phyloP scores from a whole-genome alignment of 2,113 vertebrate genomes.

The Malurus cyaneus region DNA sequence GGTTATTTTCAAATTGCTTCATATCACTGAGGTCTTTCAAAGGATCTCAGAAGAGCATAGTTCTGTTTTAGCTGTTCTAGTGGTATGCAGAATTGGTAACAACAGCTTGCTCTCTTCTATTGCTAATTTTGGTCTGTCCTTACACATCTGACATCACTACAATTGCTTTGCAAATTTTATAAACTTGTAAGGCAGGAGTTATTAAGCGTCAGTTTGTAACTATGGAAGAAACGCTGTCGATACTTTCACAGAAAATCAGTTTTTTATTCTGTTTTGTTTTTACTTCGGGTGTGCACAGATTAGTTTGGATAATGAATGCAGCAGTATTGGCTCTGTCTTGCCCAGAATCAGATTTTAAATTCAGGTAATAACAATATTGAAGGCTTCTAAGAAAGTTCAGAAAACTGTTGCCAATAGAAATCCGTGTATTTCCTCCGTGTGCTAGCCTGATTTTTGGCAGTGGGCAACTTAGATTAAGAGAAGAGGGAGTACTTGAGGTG shows the following conservation, averaged over 20 bases:
- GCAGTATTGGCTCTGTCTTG: neutral
- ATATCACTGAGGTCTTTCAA: neutral
- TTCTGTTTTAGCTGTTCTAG: neutral
- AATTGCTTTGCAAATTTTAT: constrained; percentile 25
- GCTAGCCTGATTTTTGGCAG: neutral
- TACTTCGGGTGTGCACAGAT: neutral
- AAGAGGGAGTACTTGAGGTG: neutral
- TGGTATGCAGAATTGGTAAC: neutral
- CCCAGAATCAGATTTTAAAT: neutral
- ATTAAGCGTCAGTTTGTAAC: constrained; percentile 46
- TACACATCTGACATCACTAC: neutral
- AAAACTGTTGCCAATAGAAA: neutral
- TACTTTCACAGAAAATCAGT: neutral
- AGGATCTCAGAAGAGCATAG: neutral
- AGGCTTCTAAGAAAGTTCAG: neutral
- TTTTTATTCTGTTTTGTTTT: neutral
- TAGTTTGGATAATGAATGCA: neutral
- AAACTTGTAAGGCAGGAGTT: neutral
- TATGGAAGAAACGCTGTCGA: rapidly evolving
- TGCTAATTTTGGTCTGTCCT: constrained; percentile 44
- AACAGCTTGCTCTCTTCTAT: constrained; percentile 22
- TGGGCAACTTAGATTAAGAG: neutral
- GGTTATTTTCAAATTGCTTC: constrained; percentile 9
- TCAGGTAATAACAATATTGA: neutral
- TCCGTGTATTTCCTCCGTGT: neutral